Evolutionary conservation across 2,113 vertebrate species (phyloP).

Genomic region (Martes martes): DNA sequence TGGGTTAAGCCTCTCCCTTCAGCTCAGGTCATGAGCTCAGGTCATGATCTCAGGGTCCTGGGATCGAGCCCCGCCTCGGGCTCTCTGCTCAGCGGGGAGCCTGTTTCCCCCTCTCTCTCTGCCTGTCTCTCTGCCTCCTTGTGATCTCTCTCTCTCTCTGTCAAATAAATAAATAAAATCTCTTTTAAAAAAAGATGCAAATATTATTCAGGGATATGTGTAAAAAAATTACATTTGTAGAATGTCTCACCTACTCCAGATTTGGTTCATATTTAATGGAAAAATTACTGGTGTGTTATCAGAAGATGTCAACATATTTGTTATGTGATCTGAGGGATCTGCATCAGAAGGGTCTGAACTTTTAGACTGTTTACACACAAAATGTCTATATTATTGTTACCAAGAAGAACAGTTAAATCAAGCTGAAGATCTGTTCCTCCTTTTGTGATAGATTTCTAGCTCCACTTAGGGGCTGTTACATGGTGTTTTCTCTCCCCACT

Average conservation of each 20-base stretch:
- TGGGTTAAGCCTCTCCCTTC: too few species aligned
- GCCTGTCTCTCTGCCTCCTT: too few species aligned
- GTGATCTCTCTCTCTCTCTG: too few species aligned
- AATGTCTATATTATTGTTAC: neutral
- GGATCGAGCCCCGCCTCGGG: too few species aligned
- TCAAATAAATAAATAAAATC: too few species aligned
- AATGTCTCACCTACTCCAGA: neutral
- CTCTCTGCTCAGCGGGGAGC: too few species aligned
- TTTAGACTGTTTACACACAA: neutral
- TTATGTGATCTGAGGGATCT: neutral
- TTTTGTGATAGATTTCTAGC: neutral
- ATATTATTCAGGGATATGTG: neutral
- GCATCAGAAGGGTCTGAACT: neutral
- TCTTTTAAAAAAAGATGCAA: neutral
- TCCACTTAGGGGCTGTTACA: neutral
- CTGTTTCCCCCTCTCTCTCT: too few species aligned
- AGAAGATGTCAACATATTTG: neutral
- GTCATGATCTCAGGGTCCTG: too few species aligned
- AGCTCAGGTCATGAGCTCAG: too few species aligned
- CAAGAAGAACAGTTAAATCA: neutral
- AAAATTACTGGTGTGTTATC: neutral
- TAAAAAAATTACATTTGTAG: neutral
- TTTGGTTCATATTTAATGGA: slow-evolving; percentile 25
- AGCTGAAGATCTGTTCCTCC: neutral
- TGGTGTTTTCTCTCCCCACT: neutral